Conservation (phyloP, 1,140 invertebrate species). For the Drosophila bocki region DNA sequence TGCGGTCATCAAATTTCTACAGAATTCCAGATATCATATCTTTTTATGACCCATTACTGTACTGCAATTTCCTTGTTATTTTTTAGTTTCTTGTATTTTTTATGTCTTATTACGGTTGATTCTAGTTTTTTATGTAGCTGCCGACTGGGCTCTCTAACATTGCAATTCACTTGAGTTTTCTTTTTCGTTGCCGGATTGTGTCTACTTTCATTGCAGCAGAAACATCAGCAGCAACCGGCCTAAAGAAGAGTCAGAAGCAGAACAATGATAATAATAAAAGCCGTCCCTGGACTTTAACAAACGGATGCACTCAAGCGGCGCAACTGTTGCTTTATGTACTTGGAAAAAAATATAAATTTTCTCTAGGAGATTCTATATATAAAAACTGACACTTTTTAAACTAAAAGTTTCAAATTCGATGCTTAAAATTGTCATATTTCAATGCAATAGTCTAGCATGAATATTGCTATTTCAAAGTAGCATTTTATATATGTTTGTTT, state of each 20-base stretch:
- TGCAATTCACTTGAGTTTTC: conserved; percentile 72
- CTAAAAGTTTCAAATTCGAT: neutral
- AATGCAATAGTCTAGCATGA: neutral
- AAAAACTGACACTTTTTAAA: accelerated
- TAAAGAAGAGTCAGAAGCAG: conserved; percentile 25
- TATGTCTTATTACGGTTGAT: conserved; percentile 37
- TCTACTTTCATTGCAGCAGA: conserved; percentile 42
- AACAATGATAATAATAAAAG: conserved; percentile 63
- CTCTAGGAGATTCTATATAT: neutral
- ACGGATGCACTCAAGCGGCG: conserved; percentile 77
- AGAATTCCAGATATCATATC: neutral
- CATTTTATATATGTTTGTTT: neutral
- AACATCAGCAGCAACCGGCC: conserved; percentile 31
- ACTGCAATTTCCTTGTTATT: conserved; percentile 32
- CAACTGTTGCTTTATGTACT: conserved; percentile 51
- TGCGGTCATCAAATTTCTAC: neutral
- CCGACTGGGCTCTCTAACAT: conserved; percentile 60
- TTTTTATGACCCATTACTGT: conserved; percentile 68
- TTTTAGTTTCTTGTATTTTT: conserved; percentile 42
- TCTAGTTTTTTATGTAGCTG: conserved; percentile 45
- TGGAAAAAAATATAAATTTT: neutral
- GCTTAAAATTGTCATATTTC: neutral
- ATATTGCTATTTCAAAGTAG: neutral
- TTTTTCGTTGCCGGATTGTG: conserved; percentile 43
- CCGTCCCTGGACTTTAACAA: conserved; percentile 52